These are phyloP conservation scores for Thalassarche chlororhynchos DNA, from an alignment of 2,113 vertebrate genomes.

Conservation along the genomic window DNA sequence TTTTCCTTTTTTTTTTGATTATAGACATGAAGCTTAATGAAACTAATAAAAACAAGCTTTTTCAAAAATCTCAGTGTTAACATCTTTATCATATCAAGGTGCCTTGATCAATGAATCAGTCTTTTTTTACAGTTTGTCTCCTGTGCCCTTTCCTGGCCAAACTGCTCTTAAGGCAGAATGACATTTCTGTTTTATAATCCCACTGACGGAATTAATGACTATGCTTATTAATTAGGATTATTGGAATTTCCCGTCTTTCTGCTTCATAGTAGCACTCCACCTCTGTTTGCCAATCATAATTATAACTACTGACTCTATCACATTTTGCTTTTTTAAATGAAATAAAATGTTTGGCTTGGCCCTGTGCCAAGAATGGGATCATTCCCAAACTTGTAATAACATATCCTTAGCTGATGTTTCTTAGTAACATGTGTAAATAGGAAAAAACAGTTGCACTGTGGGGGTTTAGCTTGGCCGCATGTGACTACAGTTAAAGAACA, in stretches of 20 bases:
- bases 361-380: slow-evolving; percentile 64
- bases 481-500: slow-evolving; percentile 56
- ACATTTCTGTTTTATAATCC: background rate
- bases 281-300: slow-evolving; percentile 68
- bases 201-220: slow-evolving; percentile 24
- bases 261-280: slow-evolving; percentile 45
- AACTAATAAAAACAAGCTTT: background rate
- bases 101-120: background rate
- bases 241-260: slow-evolving; percentile 14
- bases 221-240: slow-evolving; percentile 38
- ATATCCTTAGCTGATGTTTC: slow-evolving; percentile 72
- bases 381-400: slow-evolving; percentile 74
- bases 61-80: background rate
- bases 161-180: background rate
- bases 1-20: background rate
- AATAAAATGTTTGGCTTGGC: slow-evolving; percentile 72
- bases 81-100: background rate
- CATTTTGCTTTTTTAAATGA: slow-evolving; percentile 67
- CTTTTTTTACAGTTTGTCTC: background rate
- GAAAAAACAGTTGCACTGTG: slow-evolving; percentile 73
- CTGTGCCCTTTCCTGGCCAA: background rate
- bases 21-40: background rate
- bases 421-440: slow-evolving; percentile 78
- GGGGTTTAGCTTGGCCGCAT: slow-evolving; percentile 66
- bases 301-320: slow-evolving; percentile 65